Base-by-base conservation (phyloP, 2,797 vertebrate species). In the Atherinosoma microstoma region DNA sequence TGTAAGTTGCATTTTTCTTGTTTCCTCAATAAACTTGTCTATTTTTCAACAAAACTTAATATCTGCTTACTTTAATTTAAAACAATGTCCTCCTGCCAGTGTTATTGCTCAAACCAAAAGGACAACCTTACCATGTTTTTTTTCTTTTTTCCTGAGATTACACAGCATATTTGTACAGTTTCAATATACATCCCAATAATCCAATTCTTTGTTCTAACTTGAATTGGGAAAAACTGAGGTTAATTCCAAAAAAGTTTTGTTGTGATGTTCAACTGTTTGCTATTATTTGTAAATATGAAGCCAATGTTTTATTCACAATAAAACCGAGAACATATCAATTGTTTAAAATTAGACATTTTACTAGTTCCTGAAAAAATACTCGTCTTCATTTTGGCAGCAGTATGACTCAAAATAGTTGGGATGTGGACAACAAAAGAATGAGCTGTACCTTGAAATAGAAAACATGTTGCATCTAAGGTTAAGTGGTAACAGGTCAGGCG, bases 21-120 rank as follows among this genome's bases (percentile, higher is more conserved):
- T 66, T 64, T 66, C 27, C 4, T 70, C 6, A 84, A 78, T 71
- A 79, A 82, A 82, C 15, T 22, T 63, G 13, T 84, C 78, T 72
- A 67, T 47, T 16, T 58, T 45, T 6, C 16, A 59, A 51, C 40
- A 27, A 0, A 65, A 34, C 9, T 58, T 0, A 34, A 38, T 62
- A 4, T 76, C 3, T 68, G 5, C 20, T 71, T 15, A 36, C 4
- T 57, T 63, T 35, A 0, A 56, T 68, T 54, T 20, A 1, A 45
- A n/a, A 58, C 32, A 35, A 30, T 20, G 0, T 5, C 11, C 3
- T 57, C 22, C 10, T 20, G 3, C 13, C 24, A 49, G 9, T 57
- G 9, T 32, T 29, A 24, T 11, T 12, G 24, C 40, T 51, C 2
- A 56, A 30, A 34, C 22, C 3, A 67, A 35, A 45, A 56, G 49